Conservation (phyloP, 2,888 invertebrate species). For the Cheilosia soror region DNA sequence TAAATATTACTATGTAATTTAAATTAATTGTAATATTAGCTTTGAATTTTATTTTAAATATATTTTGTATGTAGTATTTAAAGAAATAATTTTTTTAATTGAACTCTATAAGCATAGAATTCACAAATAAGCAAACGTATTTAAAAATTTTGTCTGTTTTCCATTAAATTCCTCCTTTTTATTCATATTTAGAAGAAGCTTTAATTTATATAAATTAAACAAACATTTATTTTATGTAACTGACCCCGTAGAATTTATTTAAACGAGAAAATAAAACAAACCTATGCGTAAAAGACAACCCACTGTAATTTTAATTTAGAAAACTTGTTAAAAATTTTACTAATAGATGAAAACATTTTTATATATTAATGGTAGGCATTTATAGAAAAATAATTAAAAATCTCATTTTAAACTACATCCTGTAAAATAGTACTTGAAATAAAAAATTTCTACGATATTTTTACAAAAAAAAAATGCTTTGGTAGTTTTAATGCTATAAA, state of each 20-base stretch:
- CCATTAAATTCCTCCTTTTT: constrained; percentile 45
- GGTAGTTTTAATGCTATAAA: background rate
- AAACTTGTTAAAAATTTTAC: constrained; percentile 65
- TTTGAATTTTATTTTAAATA: constrained; percentile 69
- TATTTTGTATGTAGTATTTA: constrained; percentile 49
- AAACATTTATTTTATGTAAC: constrained; percentile 59
- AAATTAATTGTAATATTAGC: constrained; percentile 74
- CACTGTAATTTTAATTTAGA: constrained; percentile 69
- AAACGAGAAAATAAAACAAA: constrained; percentile 34
- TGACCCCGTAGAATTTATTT: constrained; percentile 63
- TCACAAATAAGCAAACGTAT: constrained; percentile 52
- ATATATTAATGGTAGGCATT: constrained; percentile 68
- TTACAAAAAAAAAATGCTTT: constrained; percentile 50
- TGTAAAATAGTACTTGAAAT: constrained; percentile 75
- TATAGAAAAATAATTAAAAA: constrained; percentile 69
- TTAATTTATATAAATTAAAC: constrained; percentile 73
- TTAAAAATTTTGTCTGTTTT: constrained; percentile 65
- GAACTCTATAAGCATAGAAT: constrained; percentile 49
- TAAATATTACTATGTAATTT: constrained; percentile 75
- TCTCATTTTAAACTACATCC: constrained; percentile 67
- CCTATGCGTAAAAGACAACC: constrained; percentile 33
- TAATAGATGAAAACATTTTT: constrained; percentile 45
- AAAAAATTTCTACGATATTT: constrained; percentile 73
- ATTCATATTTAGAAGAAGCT: constrained; percentile 69
- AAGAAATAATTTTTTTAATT: constrained; percentile 38